Percentiles rank a stretch among this genome's conserved stretches.
These are phyloP conservation scores for Pterobdella sp. DNA, from an alignment of 2,888 invertebrate genomes.

Conservation along the genomic window DNA sequence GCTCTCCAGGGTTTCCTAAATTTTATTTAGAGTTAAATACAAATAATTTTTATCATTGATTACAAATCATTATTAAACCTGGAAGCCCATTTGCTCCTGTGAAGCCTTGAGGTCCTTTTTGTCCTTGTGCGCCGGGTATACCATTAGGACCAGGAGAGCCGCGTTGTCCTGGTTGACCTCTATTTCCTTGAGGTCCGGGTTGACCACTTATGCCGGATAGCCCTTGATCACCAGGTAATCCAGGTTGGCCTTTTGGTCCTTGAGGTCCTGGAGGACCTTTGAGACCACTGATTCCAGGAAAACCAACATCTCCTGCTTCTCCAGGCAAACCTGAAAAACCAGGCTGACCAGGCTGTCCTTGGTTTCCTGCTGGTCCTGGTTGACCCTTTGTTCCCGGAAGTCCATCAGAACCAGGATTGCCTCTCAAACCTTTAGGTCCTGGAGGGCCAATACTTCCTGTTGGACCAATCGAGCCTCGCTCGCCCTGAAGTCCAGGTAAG, in stretches of 20 bases:
- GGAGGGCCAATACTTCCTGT: constrained; percentile 29
- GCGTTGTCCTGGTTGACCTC: constrained; percentile 28
- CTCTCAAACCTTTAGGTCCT: constrained; percentile 31
- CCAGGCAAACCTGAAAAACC: constrained; percentile 28
- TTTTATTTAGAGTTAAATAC: not conserved
- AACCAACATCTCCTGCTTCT: constrained; percentile 18
- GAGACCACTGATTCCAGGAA: constrained; percentile 19
- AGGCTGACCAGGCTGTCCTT: constrained; percentile 31
- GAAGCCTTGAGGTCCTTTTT: constrained; percentile 30
- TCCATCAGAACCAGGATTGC: constrained; percentile 26
- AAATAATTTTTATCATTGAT: not conserved
- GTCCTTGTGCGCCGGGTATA: constrained; percentile 31
- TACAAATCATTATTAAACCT: constrained; percentile 29
- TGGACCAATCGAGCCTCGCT: not conserved
- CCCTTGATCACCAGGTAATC: not conserved
- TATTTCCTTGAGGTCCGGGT: constrained; percentile 12
- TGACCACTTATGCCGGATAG: constrained; percentile 13
- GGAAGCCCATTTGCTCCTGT: constrained; percentile 31
- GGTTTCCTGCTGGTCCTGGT: constrained; percentile 33
- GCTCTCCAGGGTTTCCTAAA: constrained; percentile 35
- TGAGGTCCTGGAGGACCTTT: not conserved
- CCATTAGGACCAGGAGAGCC: constrained; percentile 34
- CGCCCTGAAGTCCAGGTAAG: constrained; percentile 27
- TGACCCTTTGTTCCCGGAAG: constrained; percentile 29
- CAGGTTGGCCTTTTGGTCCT: constrained; percentile 10